Conservation (phyloP, 2,797 vertebrate species). For the Gallinago nigripennis region DNA sequence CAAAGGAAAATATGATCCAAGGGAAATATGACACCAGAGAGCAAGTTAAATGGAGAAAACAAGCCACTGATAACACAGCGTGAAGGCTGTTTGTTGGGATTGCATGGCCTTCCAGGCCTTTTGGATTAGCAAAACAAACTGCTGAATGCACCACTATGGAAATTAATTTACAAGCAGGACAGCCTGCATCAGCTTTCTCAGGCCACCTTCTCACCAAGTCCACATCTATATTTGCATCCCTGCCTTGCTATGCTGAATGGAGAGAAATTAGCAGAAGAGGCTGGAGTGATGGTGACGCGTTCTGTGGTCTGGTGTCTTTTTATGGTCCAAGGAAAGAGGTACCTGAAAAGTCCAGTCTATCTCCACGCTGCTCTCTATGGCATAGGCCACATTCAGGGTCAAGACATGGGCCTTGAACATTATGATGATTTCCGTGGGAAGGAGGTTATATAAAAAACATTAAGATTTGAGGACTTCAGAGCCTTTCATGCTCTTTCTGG, state of each 20-base stretch:
- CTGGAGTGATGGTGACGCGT: background rate
- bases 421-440: background rate
- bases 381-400: background rate
- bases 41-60: background rate
- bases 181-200: background rate
- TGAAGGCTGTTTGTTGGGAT: background rate
- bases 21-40: fast-evolving
- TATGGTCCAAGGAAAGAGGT: background rate
- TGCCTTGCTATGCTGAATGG: background rate
- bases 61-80: background rate
- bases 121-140: background rate
- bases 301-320: background rate
- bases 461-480: background rate
- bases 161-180: background rate
- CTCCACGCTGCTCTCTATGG: background rate
- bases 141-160: background rate
- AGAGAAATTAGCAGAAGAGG: background rate
- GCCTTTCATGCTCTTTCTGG: background rate
- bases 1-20: background rate
- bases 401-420: background rate
- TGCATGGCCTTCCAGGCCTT: background rate
- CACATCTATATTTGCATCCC: background rate
- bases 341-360: background rate
- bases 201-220: background rate
- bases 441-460: background rate